Evolutionary conservation across 2,797 vertebrate genomes (phyloP).

Genomic region (Hemitrygon akajei): DNA sequence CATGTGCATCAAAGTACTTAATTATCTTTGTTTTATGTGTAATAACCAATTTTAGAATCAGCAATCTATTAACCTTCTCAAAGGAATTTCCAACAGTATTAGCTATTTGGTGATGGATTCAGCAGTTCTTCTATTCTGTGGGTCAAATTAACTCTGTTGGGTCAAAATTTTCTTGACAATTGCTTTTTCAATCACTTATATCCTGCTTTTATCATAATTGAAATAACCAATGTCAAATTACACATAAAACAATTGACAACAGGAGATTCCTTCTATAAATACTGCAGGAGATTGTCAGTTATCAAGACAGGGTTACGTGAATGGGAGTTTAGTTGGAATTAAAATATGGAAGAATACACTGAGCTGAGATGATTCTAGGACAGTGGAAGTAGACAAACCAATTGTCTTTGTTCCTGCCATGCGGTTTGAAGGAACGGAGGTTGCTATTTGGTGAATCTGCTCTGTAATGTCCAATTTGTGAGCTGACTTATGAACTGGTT

Average conservation of each 20-base stretch:
- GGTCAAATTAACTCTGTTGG: too few species aligned
- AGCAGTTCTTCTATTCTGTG: not conserved
- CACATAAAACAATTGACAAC: not conserved
- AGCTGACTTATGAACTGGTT: too few species aligned
- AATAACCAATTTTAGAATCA: not conserved
- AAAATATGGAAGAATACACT: too few species aligned
- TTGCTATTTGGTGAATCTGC: too few species aligned
- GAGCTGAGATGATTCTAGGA: too few species aligned
- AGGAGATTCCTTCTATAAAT: not conserved
- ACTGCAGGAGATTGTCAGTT: not conserved
- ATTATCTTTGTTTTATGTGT: not conserved
- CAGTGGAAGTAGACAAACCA: too few species aligned
- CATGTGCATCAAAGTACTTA: not conserved
- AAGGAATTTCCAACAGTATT: not conserved
- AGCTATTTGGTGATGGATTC: not conserved
- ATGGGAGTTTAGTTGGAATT: too few species aligned
- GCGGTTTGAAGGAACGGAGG: too few species aligned
- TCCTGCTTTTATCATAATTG: not conserved
- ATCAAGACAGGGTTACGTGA: not conserved
- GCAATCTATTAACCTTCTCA: not conserved
- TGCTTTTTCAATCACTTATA: slow-evolving; percentile 1
- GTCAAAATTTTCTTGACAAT: not conserved
- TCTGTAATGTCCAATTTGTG: too few species aligned
- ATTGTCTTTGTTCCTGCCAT: too few species aligned
- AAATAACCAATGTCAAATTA: not conserved